Percentiles rank a stretch among this genome's conserved stretches.
Evolutionary conservation across 1,140 invertebrate species (phyloP).

Genomic region (Anoplolepis gracilipes): DNA sequence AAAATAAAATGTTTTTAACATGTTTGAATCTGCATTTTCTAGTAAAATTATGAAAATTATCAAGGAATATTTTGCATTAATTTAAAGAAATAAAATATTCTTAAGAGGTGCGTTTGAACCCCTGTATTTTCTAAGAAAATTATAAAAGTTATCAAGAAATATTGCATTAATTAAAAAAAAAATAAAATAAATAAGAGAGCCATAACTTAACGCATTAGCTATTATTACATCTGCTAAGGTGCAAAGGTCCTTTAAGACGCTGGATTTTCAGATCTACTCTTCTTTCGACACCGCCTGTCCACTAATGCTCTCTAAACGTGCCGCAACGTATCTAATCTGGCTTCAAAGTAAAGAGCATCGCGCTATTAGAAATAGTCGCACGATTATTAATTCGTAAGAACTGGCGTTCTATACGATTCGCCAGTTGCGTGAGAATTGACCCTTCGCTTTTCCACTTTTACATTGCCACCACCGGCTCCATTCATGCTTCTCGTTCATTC

Average conservation of each 20-base stretch:
- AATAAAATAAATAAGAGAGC: too few relatives aligned
- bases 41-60: too few relatives aligned
- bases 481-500: conserved; percentile 37
- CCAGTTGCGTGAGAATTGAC: conserved; percentile 48
- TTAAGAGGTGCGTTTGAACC: too few relatives aligned
- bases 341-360: neutral
- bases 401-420: neutral
- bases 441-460: conserved; percentile 48
- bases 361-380: conserved; percentile 9
- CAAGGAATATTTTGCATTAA: too few relatives aligned
- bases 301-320: neutral
- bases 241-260: neutral
- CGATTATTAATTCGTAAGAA: conserved; percentile 43
- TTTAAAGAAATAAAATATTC: too few relatives aligned
- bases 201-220: neutral
- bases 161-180: too few relatives aligned
- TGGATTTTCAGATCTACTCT: neutral
- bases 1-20: too few relatives aligned
- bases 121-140: too few relatives aligned
- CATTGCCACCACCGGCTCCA: conserved; percentile 25
- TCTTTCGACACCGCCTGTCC: neutral
- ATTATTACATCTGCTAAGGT: conserved; percentile 6
- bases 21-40: too few relatives aligned
- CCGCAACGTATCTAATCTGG: neutral
- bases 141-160: too few relatives aligned